Conservation (phyloP, 2,888 invertebrate species). For the Cryptocephalus moraei region DNA sequence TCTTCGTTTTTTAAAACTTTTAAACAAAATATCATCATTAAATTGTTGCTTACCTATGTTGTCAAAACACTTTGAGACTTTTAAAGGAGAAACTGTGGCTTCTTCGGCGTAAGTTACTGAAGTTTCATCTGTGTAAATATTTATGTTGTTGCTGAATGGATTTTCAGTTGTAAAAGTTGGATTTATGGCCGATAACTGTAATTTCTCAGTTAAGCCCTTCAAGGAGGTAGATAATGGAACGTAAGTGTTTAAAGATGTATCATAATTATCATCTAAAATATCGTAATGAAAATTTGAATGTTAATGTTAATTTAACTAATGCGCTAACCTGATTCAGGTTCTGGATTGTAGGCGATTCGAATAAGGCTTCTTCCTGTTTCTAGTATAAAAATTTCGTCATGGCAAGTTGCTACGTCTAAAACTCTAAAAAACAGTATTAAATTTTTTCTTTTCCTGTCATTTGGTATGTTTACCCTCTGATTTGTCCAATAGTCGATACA, state of each 20-base stretch:
- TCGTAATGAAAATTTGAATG: background rate
- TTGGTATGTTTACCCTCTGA: conserved; percentile 42
- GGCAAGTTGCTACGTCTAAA: conserved; percentile 49
- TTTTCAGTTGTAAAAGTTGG: conserved; percentile 22
- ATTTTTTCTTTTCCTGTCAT: background rate
- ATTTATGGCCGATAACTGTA: conserved; percentile 30
- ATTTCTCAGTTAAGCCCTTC: conserved; percentile 30
- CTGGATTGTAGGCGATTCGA: conserved; percentile 66
- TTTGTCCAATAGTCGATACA: conserved; percentile 53
- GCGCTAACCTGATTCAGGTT: conserved; percentile 38
- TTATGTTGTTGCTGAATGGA: conserved; percentile 17
- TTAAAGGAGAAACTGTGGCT: conserved; percentile 61
- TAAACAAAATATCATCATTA: conserved; percentile 58
- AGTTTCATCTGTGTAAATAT: conserved; percentile 37
- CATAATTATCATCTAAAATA: background rate
- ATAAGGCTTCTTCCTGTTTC: conserved; percentile 70
- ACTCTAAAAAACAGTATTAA: conserved; percentile 34
- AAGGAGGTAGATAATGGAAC: conserved; percentile 24
- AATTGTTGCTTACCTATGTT: conserved; percentile 64
- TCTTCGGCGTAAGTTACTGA: conserved; percentile 57
- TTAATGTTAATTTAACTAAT: conserved; percentile 9
- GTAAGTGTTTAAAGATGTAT: conserved; percentile 7
- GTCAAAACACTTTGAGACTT: conserved; percentile 40
- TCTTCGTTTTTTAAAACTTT: conserved; percentile 45
- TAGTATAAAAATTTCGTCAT: conserved; percentile 72